Evolutionary conservation across 2,888 invertebrate genomes (phyloP).

Genomic region (Drosophila setosimentum): DNA sequence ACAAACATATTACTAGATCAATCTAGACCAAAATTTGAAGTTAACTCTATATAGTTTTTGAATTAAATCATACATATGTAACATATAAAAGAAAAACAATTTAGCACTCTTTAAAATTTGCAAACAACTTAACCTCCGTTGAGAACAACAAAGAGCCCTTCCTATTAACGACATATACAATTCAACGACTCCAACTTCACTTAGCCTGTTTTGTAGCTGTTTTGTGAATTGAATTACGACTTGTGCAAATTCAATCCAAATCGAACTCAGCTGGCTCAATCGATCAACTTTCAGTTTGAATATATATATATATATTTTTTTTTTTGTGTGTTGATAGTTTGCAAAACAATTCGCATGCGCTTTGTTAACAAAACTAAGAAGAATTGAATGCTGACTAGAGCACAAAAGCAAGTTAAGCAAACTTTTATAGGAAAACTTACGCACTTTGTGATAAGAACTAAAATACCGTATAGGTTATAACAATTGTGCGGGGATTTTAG

Average conservation of each 20-base stretch:
- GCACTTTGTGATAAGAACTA: neutral
- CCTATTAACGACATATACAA: neutral
- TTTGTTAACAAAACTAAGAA: neutral
- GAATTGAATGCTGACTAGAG: neutral
- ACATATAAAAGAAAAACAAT: too few relatives aligned
- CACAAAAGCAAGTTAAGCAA: neutral
- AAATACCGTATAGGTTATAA: neutral
- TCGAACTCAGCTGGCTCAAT: neutral
- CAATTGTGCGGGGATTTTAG: neutral
- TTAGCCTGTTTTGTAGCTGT: neutral
- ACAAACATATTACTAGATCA: neutral
- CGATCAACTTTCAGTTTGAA: constrained; percentile 11
- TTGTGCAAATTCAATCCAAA: neutral
- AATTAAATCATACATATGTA: neutral
- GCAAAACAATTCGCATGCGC: neutral
- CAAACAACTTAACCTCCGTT: too few relatives aligned
- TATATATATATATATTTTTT: neutral
- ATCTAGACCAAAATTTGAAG: neutral
- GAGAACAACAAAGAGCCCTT: too few relatives aligned
- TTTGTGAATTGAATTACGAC: neutral
- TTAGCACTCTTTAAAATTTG: too few relatives aligned
- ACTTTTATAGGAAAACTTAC: neutral
- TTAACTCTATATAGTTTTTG: neutral
- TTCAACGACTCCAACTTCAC: neutral
- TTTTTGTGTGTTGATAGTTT: neutral